phyloP scores from a whole-genome alignment of 1,140 invertebrate species.

The Drosophila kohkoa region DNA sequence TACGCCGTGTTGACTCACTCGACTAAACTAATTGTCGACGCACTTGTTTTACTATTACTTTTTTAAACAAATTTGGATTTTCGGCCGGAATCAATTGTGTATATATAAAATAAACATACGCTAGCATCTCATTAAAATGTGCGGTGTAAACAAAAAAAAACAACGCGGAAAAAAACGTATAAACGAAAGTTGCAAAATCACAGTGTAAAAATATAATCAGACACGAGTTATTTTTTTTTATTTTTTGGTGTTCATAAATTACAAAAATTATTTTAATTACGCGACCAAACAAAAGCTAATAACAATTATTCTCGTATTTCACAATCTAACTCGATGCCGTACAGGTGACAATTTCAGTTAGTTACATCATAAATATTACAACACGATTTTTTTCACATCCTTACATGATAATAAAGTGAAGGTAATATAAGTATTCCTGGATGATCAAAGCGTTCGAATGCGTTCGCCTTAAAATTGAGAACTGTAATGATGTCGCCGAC shows the following conservation, averaged over 20 bases:
- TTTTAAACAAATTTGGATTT: slow-evolving; percentile 19
- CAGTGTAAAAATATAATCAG: slow-evolving; percentile 25
- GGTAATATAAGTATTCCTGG: background rate
- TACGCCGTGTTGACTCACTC: slow-evolving; percentile 26
- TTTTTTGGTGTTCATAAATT: background rate
- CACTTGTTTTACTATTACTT: background rate
- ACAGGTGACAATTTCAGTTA: slow-evolving; percentile 25
- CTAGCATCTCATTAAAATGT: slow-evolving; percentile 12
- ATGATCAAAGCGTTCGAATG: background rate
- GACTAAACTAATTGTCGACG: background rate
- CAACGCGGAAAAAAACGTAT: background rate
- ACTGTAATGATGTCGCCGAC: slow-evolving; percentile 48
- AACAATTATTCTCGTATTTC: slow-evolving; percentile 21
- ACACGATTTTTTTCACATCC: slow-evolving; percentile 8
- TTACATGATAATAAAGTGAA: slow-evolving; percentile 15
- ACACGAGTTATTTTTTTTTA: background rate
- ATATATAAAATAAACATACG: background rate
- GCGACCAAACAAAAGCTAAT: slow-evolving; percentile 36
- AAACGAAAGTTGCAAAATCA: slow-evolving; percentile 16
- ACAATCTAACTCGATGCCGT: background rate
- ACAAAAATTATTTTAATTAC: slow-evolving; percentile 52
- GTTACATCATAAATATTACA: slow-evolving; percentile 2
- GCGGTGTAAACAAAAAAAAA: slow-evolving; percentile 5
- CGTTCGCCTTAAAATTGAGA: slow-evolving; percentile 31
- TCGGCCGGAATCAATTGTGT: background rate